These are phyloP conservation scores for Chirona hameri DNA, from an alignment of 2,888 invertebrate genomes.

Conservation along the genomic window DNA sequence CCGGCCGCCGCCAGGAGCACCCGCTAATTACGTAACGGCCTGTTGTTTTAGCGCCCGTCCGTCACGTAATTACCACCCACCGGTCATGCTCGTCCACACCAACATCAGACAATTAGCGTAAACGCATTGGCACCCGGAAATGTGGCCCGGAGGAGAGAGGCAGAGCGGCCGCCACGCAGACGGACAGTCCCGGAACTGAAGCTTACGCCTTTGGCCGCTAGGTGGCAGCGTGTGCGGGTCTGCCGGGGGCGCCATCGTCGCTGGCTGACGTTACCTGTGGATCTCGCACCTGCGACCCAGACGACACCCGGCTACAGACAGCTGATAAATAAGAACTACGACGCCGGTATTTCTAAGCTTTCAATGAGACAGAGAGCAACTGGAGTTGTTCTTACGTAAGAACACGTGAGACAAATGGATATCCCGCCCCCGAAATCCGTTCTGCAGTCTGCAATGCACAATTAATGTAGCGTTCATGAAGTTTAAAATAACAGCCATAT, in stretches of 20 bases:
- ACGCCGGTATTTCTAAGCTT: too few species aligned
- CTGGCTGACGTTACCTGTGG: background rate
- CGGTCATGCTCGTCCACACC: too few species aligned
- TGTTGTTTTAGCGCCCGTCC: conserved; percentile 1
- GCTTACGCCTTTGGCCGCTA: background rate
- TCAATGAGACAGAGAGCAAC: too few species aligned
- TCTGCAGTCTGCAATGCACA: too few species aligned
- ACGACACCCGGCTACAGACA: background rate
- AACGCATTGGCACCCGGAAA: background rate
- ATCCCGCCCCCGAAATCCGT: too few species aligned
- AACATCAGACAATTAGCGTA: background rate
- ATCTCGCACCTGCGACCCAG: background rate
- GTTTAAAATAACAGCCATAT: too few species aligned
- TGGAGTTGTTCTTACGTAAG: too few species aligned
- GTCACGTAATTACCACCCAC: background rate
- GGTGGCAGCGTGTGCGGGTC: background rate
- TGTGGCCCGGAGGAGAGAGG: background rate
- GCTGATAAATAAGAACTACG: background rate
- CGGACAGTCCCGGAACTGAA: background rate
- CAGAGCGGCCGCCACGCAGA: background rate
- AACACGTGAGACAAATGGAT: too few species aligned
- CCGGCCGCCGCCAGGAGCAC: background rate
- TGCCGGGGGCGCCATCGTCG: too few species aligned
- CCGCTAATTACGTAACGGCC: background rate
- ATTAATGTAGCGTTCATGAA: too few species aligned